Evolutionary conservation across 2,888 invertebrate genomes (phyloP), one percentile per base, ranked within the genome.

Genomic region (Bombylius major): DNA sequence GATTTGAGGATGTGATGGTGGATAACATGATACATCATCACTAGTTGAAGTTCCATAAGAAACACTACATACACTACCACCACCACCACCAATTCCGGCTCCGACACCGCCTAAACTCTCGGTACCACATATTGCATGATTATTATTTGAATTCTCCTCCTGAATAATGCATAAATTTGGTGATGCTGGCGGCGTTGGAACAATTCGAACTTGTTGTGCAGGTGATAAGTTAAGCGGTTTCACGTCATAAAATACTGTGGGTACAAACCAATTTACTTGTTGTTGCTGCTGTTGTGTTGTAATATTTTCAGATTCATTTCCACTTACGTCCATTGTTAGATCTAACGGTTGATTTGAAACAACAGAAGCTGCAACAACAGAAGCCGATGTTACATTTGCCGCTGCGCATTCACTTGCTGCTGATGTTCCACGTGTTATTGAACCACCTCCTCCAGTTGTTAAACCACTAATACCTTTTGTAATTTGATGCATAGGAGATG

Each of bases 341-440:
- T 75, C 74, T 45, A 75, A 60, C 0, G 74, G 74, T 49, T 74
- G 73, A 59, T 70, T 70, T 4, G 65, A 62, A 54, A 60, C 60
- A n/a, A 56, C 54, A 13, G 42, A 32, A 23, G 47, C 14, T 12
- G 51, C 47, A 33, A 60, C 60, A n/a, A 56, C 54, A 13, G 42
- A 23, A 23, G 47, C 13, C 23, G 23, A 1, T 23, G 23, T 23
- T 23, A 23, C 23, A 23, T 23, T 23, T 12, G 51, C 47, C 14
- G 23, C 23, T 39, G 7, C 8, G 44, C 46, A 66, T 60, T 74
- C 73, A 57, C 69, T 65, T 31, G 72, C 70, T 0, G 72, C 73
- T 0, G 88, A 87, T 0, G 87, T 87, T 8, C 89, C 84, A 60
- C 83, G 80, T 1, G 83, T 82, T 55, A 89, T 89, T 5, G 87